phyloP scores from a whole-genome alignment of 1,140 invertebrate species.

The Apis cerana region DNA sequence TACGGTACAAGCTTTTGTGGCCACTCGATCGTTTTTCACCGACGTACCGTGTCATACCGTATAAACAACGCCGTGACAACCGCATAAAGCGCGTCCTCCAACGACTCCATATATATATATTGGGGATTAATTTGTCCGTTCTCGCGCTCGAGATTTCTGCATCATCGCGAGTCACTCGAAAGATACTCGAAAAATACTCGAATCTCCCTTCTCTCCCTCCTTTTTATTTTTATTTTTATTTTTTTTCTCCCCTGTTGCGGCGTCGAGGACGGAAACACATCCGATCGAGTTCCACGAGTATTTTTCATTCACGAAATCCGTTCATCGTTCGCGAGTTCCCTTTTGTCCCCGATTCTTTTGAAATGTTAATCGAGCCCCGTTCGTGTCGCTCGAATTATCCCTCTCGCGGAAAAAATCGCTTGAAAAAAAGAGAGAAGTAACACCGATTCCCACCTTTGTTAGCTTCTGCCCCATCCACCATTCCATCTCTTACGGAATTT shows the following conservation, averaged over 20 bases:
- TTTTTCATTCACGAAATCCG: not conserved
- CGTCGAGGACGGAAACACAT: not conserved
- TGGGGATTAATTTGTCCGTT: too few relatives aligned
- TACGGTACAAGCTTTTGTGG: constrained; percentile 3
- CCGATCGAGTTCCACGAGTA: not conserved
- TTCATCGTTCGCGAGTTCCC: too few relatives aligned
- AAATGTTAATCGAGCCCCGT: not conserved
- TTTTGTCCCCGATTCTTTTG: constrained; percentile 5
- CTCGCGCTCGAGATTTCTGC: too few relatives aligned
- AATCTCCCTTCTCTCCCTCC: not conserved
- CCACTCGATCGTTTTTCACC: constrained; percentile 22
- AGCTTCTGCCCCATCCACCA: too few relatives aligned
- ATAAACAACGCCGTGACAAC: constrained; percentile 28
- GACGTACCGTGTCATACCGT: not conserved
- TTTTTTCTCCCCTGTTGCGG: not conserved
- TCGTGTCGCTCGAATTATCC: not conserved
- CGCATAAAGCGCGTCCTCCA: not conserved
- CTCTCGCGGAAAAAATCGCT: not conserved
- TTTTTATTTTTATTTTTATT: not conserved
- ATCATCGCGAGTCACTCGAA: too few relatives aligned
- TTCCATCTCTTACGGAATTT: too few relatives aligned
- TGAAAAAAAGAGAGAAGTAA: not conserved
- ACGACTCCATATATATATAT: too few relatives aligned
- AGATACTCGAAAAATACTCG: too few relatives aligned
- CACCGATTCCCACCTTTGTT: not conserved